Percentiles rank a stretch among this genome's conserved stretches.
Evolutionary conservation across 2,113 vertebrate genomes (phyloP).

Genomic region (Hoplias malabaricus): DNA sequence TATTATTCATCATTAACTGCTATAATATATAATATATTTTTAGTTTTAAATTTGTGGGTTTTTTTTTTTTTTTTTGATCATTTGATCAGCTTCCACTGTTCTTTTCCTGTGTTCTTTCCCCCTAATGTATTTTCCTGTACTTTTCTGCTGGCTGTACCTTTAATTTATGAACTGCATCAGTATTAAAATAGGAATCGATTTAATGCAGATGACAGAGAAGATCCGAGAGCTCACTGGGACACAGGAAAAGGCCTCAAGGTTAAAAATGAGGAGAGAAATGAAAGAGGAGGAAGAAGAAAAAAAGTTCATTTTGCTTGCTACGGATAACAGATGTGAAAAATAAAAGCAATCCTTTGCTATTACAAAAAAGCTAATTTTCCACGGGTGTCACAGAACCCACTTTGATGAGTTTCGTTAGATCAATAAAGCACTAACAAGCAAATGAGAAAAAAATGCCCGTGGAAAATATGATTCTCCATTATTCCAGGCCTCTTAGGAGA

Average conservation of each 20-base stretch:
- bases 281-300: neutral
- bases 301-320: neutral
- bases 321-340: neutral
- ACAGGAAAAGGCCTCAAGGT: conserved; percentile 2
- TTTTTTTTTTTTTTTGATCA: neutral
- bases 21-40: no score
- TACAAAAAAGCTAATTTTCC: conserved; percentile 16
- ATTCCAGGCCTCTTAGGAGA: conserved; percentile 32
- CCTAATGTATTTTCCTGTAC: neutral
- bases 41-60: no score
- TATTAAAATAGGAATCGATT: conserved; percentile 15
- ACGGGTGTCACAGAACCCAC: conserved; percentile 32
- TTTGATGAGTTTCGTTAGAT: conserved; percentile 59
- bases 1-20: no score
- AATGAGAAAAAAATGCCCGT: conserved; percentile 29
- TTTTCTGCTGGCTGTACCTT: neutral
- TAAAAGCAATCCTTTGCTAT: conserved; percentile 2
- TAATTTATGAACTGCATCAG: neutral
- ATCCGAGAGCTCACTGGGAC: neutral
- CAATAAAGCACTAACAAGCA: conserved; percentile 49
- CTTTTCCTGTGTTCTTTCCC: neutral
- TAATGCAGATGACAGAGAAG: neutral
- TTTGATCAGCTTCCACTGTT: neutral
- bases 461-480: conserved; percentile 10
- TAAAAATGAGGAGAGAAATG: neutral